Base-by-base conservation (phyloP, 2,888 invertebrate genomes). In the Agriotes lineatus region DNA sequence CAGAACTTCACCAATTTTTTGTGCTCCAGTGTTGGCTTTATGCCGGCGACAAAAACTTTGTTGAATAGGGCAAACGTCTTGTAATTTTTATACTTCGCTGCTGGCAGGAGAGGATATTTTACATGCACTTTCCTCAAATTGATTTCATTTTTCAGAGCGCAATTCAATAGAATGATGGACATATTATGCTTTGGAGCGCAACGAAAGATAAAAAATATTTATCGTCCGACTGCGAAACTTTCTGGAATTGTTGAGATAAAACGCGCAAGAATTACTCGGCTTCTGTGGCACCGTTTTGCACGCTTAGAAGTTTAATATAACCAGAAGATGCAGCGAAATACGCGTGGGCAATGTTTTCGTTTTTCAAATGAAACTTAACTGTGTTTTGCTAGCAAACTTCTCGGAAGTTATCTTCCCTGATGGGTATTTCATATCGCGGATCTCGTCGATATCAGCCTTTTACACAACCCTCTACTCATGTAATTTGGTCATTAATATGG, bases 401-500 rank as follows among this genome's bases (percentile, higher is more conserved):
- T 22, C 6, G 0, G 9, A 52, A 10, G 2, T n/a, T 33, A 52
- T 2, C 48, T 48, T 52, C 12, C 18, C 4, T 2, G 52, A 25
- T 33, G 33, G 33, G 10, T 52, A 30, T 52, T 52, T 52, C 35
- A 52, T 52, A 52, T 52, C 52, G 52, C 33, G 33, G 16, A 52
- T 52, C 30, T 52, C 30, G 33, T 52, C 19, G 52, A 52, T 33
- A 52, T 52, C 52, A 48, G 33, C 33, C 35, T 52, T 52, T 52
- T 52, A 52, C 52, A 52, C 25, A n/a, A 52, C 16, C 48, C 4
- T 10, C 10, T 10, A 25, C 35, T 52, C 19, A 52, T 52, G 33
- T 52, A 52, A 52, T 30, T 52, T n/a, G n/a, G 52, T 52, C 52
- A 52, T 52, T 52, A 52, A 52, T 52, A 52, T 52, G 33, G 52